Base-by-base conservation (phyloP, 2,888 invertebrate species). In the Nemotelus pantherinus region DNA sequence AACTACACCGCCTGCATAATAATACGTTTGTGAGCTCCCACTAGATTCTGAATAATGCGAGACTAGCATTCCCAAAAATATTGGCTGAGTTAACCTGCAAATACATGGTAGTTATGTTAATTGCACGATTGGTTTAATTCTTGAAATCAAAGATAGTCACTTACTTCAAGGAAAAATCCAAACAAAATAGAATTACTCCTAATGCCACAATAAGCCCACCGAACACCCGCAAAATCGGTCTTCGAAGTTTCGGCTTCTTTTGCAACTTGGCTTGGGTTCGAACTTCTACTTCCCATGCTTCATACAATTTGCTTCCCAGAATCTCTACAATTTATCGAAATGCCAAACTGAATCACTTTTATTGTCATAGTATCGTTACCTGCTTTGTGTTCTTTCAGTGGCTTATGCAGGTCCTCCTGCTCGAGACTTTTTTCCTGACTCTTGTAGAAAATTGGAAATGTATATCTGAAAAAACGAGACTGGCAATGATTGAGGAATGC, bases 1-100 rank as follows among this genome's bases (percentile, higher is more conserved):
- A 10, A 94, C 90, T 45, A 96, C 91, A 2, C 91, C 92, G 0
- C 88, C 90, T 1, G 95, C 94, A 85, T 93, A 95, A 70, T 93
- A 85, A 84, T 94, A 95, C 0, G 96, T 95, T 44, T 92, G 89
- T 48, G 82, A 80, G 4, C 25, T 9, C n/a, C 57, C 57, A 9
- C 77, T 71, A 7, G 79, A 78, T 77, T 43, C 81, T n/a, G 83
- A 83, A 86, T 91, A 93, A 85, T 88, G 92, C 76, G 89, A 88
- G 79, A 93, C 89, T 77, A 93, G 84, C 81, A 89, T 89, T 77
- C 92, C 91, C 79, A 93, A 89, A 82, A 90, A 90, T 80, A 91
- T 85, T 4, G 92, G 92, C 83, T 92, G 92, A 60, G 90, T 88
- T 81, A 91, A 88, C 85, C 92, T 92, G 87, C 4, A 6, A 50